These are phyloP conservation scores for Chaetogeoica ovagalla DNA, from an alignment of 2,888 invertebrate genomes.

Conservation along the genomic window DNA sequence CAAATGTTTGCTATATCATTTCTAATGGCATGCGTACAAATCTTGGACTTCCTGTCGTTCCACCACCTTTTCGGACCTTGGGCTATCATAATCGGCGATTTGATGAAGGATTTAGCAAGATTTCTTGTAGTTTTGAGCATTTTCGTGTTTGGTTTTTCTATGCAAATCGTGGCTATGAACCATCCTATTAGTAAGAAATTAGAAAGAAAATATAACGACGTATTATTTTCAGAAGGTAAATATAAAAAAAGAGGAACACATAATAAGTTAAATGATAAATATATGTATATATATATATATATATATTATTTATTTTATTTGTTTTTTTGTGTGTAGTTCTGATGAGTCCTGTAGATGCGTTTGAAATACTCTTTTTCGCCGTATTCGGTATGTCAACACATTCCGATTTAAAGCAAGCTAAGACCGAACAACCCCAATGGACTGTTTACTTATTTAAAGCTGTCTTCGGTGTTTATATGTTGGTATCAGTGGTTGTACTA, in stretches of 20 bases:
- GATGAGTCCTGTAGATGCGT: constrained; percentile 88
- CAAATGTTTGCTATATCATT: constrained; percentile 95
- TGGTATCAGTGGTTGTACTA: constrained; percentile 97
- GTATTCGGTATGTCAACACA: constrained; percentile 93
- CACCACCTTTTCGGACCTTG: constrained; percentile 99
- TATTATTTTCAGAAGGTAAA: constrained; percentile 54
- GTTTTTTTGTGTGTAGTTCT: constrained; percentile 69
- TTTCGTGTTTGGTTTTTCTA: constrained; percentile 98
- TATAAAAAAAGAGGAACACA: background rate
- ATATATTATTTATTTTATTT: too few species aligned
- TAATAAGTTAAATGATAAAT: too few species aligned
- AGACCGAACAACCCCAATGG: constrained; percentile 75
- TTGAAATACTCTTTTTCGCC: constrained; percentile 98
- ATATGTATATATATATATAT: too few species aligned
- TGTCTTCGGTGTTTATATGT: constrained; percentile 92
- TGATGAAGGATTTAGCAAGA: constrained; percentile 90
- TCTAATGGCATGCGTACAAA: constrained; percentile 94
- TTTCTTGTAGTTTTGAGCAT: constrained; percentile 96
- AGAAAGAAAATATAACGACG: background rate
- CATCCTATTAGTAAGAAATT: constrained; percentile 69
- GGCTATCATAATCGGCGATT: constrained; percentile 98
- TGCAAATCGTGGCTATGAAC: constrained; percentile 94
- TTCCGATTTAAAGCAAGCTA: constrained; percentile 71
- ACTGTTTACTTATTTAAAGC: constrained; percentile 85
- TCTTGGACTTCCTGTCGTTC: constrained; percentile 95